Conservation (phyloP, 1,140 invertebrate genomes). For the Bilobella aurantiaca region DNA sequence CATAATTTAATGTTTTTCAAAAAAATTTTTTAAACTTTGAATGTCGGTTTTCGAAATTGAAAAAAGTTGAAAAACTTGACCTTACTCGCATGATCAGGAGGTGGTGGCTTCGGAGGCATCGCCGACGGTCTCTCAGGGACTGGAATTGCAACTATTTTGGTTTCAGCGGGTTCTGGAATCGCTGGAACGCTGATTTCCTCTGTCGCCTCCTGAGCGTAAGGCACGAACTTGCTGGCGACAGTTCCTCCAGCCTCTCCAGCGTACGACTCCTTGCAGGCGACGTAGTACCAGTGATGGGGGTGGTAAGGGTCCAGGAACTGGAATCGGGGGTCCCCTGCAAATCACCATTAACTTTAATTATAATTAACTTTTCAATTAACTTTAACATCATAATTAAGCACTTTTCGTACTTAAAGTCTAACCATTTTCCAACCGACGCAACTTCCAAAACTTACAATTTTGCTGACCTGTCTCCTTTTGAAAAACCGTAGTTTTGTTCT, state of each 20-base stretch:
- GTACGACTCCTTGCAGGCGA: slow-evolving; percentile 29
- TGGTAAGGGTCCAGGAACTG: slow-evolving; percentile 63
- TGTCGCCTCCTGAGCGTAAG: slow-evolving; percentile 9
- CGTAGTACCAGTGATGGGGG: slow-evolving; percentile 65
- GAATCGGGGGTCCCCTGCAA: slow-evolving; percentile 61
- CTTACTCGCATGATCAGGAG: slow-evolving; percentile 9
- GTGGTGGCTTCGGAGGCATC: slow-evolving; percentile 3
- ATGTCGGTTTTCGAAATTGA: too few species aligned
- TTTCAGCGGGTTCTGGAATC: background rate
- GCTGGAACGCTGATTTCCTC: background rate
- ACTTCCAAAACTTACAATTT: too few species aligned
- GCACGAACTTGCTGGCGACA: slow-evolving; percentile 18
- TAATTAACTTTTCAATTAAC: too few species aligned
- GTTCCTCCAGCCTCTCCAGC: slow-evolving; percentile 19
- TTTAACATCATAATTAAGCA: too few species aligned
- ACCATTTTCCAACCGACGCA: too few species aligned
- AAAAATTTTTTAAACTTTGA: too few species aligned
- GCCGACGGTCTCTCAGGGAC: background rate
- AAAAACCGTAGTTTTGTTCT: too few species aligned
- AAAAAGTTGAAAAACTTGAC: too few species aligned
- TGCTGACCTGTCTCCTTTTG: too few species aligned
- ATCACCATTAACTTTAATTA: background rate
- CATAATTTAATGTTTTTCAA: too few species aligned
- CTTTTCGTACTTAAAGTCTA: too few species aligned
- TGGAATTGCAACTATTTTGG: background rate